These are phyloP conservation scores for Bedellia somnulentella DNA, from an alignment of 2,888 invertebrate species.

Conservation along the genomic window DNA sequence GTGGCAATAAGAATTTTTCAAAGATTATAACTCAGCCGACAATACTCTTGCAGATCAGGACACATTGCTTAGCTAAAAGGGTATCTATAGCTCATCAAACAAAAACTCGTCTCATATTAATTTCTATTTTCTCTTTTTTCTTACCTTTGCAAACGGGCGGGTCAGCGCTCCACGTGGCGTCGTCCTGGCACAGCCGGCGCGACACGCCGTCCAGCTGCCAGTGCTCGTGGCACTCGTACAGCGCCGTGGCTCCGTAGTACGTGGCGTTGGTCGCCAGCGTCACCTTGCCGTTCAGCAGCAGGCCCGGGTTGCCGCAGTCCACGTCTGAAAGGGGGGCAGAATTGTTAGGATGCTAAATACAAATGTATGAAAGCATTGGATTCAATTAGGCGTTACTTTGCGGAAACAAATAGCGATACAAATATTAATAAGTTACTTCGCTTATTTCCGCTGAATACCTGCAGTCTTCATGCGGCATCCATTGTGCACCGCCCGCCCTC, in stretches of 20 bases:
- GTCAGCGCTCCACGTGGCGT: slow-evolving; percentile 89
- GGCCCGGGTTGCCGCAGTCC: slow-evolving; percentile 79
- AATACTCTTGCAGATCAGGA: no score
- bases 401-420: neutral
- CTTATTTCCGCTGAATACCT: no score
- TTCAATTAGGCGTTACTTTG: neutral
- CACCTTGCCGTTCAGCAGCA: slow-evolving; percentile 73
- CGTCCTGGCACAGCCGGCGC: slow-evolving; percentile 80
- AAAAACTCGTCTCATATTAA: neutral
- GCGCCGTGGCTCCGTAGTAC: slow-evolving; percentile 82
- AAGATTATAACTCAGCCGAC: no score
- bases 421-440: no score
- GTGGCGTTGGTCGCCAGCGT: slow-evolving; percentile 84
- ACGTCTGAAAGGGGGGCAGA: no score
- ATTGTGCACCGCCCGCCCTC: no score
- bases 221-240: slow-evolving; percentile 82
- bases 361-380: slow-evolving; percentile 1
- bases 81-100: neutral
- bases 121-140: no score
- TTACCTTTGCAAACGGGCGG: slow-evolving; percentile 78
- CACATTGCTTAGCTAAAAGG: no score
- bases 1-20: no score
- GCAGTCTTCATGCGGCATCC: no score
- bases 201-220: slow-evolving; percentile 83
- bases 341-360: slow-evolving; percentile 11